These are phyloP conservation scores for Sylvilagus bachmani DNA, from an alignment of 2,113 vertebrate genomes.

Conservation along the genomic window DNA sequence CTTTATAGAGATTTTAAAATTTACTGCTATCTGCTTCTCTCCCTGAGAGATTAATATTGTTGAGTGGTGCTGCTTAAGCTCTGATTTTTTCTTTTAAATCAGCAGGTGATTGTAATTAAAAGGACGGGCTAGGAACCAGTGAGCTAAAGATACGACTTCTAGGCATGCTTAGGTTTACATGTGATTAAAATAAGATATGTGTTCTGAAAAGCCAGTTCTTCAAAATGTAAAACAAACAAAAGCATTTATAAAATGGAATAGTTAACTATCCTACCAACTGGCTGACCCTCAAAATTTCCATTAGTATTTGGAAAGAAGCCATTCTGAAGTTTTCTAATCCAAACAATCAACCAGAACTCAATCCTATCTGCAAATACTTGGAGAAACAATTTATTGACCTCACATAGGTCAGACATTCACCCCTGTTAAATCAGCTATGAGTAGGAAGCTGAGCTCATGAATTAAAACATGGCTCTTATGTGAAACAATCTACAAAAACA, in stretches of 20 bases:
- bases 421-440: neutral
- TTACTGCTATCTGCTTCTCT: neutral
- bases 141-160: neutral
- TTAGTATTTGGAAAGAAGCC: neutral
- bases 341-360: neutral
- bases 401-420: accelerated
- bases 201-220: neutral
- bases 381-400: neutral
- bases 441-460: neutral
- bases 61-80: no score
- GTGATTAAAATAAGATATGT: neutral
- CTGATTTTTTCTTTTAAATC: neutral
- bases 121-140: neutral
- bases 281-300: neutral
- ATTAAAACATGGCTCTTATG: neutral
- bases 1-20: neutral
- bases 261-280: neutral
- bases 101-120: neutral
- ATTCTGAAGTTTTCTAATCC: neutral
- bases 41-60: neutral
- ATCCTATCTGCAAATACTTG: neutral
- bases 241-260: no score
- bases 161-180: neutral
- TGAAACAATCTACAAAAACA: neutral
- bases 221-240: neutral